Evolutionary conservation across 2,113 vertebrate genomes (phyloP), one percentile per base, ranked within the genome.

Genomic region (Hippocampus abdominalis): DNA sequence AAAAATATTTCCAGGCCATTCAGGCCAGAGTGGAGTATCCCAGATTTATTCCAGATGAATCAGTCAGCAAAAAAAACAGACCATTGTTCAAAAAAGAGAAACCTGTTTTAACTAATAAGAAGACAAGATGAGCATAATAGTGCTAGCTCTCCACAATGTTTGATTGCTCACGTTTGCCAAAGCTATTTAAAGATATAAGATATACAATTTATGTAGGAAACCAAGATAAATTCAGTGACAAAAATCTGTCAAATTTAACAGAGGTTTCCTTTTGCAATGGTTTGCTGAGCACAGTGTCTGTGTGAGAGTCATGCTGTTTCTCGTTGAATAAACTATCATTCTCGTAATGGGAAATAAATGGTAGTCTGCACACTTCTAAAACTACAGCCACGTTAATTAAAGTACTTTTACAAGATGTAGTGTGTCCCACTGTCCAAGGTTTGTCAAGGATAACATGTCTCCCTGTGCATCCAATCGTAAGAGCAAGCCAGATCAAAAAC

Each of bases 1-100:
- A 71, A 79, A 84, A 86, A 81, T 68, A 81, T 51, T 73, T 27
- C 65, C 42, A 66, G 48, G 69, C 48, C 63, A 70, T 16, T 64
- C 36, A 68, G 48, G 65, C 48, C 65, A 68, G 11, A 78, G 40
- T 74, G 68, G 70, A 39, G 44, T 56, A 75, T 25, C 44, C 42
- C 66, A 69, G 64, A 74, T 67, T 67, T 53, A 64, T 40, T 68
- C 21, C 27, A 63, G 59, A 68, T 72, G 10, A 66, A 48, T 69
- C 62, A 32, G 29, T 32, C 29, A 32, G 29, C 29, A 32, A 3
- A 32, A 32, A 32, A 32, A 32, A 5, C 29, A 32, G 29, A 32
- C 29, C 29, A 32, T 32, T 32, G 29, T 32, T 32, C 29, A 4
- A 32, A 6, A 32, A 32, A 32, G 6, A 6, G 5, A 36, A 36